Evolutionary conservation across 30 jellyfish, hydroid and myxozoan species (phyloP), one percentile per base, ranked within the genome.

Genomic region (Sanderia malayensis): DNA sequence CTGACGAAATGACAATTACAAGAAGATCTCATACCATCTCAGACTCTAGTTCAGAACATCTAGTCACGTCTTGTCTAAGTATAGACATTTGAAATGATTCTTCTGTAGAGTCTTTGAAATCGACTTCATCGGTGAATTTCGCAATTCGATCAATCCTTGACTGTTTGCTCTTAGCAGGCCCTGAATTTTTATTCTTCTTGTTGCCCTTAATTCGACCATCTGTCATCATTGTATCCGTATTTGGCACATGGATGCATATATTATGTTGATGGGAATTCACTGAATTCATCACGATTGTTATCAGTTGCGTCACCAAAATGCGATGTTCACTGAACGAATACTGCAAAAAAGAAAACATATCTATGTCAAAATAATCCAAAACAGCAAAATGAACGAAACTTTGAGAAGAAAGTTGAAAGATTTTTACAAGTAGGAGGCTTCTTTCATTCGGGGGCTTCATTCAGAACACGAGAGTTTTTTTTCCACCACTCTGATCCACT

Each of bases 261-360:
- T 76, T 31, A 34, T 85, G 95, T 49, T 46, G 64, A 68, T 75
- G 87, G 13, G 95, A 75, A 28, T 74, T 61, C 8, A 85, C 55
- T 10, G 88, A 58, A 60, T 85, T 76, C 34, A 74, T 70, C 4
- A 76, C 86, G 2, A 46, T 58, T 17, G 72, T 31, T 58, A 85
- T 68, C 70, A 85, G 72, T 8, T 61, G 85, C 22, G 46, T 49
- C 10, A 74, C 30, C 21, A 31, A 2, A 28, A 47, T 0, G 53
- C 65, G 46, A 67, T 47, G 52, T 58, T 67, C 82, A 1, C 46
- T 33, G 76, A 75, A 69, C 31, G 71, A 71, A 60, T 74, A 75
- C 95, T 85, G 68, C 2, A 66, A 66, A 18, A 18, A 19, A 74
- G 30, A 19, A 44, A 18, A 34, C 9, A 18, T 29, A 4, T n/a